A percentile compares a stretch with the other conserved stretches of the same genome.
phyloP scores from a whole-genome alignment of 2,888 invertebrate genomes.

The Tillus elongatus region DNA sequence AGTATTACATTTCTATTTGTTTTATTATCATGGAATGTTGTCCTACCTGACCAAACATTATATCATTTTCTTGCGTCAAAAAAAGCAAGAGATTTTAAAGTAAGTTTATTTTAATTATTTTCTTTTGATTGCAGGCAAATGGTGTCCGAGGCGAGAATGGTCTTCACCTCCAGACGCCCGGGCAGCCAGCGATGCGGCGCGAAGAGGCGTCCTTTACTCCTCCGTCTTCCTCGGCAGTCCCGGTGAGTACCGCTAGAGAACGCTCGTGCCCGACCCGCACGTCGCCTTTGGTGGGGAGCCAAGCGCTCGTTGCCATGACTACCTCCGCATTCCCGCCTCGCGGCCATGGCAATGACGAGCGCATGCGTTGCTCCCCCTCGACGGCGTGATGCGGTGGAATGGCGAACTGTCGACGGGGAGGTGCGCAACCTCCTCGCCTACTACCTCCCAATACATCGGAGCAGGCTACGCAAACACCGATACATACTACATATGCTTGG shows the following conservation, averaged over 20 bases:
- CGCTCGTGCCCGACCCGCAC: slow-evolving; percentile 9
- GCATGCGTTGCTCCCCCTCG: slow-evolving; percentile 28
- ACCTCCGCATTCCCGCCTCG: slow-evolving; percentile 45
- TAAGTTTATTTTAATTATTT: slow-evolving; percentile 11
- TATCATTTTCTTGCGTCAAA: no score
- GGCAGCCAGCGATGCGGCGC: slow-evolving; percentile 60
- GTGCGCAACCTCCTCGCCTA: not conserved
- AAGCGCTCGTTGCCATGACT: slow-evolving; percentile 37
- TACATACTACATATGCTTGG: no score
- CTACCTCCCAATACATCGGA: not conserved
- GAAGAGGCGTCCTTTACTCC: slow-evolving; percentile 80
- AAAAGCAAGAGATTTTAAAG: no score
- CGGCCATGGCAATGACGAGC: slow-evolving; percentile 38
- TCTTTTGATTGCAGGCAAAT: slow-evolving; percentile 65
- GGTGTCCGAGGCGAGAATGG: slow-evolving; percentile 87
- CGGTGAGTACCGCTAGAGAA: slow-evolving; percentile 56
- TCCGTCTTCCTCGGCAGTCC: slow-evolving; percentile 91
- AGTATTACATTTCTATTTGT: no score
- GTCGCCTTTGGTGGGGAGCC: slow-evolving; percentile 18
- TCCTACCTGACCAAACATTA: no score
- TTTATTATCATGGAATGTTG: no score
- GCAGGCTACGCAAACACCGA: no score
- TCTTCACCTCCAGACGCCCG: slow-evolving; percentile 56
- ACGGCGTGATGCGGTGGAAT: slow-evolving; percentile 32
- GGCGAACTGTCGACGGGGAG: slow-evolving; percentile 30